phyloP scores from a whole-genome alignment of 2,113 vertebrate species.

The Leptosomus discolor region DNA sequence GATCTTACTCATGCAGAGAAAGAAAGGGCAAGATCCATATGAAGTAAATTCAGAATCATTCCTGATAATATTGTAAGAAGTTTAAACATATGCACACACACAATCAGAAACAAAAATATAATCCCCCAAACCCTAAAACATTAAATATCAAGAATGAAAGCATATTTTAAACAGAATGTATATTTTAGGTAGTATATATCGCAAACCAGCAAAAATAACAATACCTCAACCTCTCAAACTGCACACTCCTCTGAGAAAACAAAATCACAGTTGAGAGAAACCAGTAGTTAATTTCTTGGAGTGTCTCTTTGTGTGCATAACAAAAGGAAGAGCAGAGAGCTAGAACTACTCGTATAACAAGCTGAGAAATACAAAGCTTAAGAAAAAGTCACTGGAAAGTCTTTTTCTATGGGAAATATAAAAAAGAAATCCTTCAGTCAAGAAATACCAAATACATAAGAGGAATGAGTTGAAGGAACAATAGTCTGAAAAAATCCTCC shows the following conservation, averaged over 20 bases:
- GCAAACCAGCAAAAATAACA: background rate
- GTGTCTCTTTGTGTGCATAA: background rate
- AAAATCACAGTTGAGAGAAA: background rate
- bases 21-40: background rate
- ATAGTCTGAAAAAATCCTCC: background rate
- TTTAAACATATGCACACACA: background rate
- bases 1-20: background rate
- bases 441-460: background rate
- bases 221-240: background rate
- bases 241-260: background rate
- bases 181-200: background rate
- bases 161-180: background rate
- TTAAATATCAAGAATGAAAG: background rate
- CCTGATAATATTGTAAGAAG: background rate
- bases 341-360: background rate
- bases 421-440: background rate
- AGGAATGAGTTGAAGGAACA: background rate
- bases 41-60: background rate
- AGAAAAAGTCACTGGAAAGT: background rate
- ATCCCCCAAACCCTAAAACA: background rate
- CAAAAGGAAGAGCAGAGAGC: conserved; percentile 2
- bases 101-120: background rate
- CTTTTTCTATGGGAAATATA: background rate
- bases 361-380: background rate
- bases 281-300: background rate